Evolutionary conservation across 2,113 vertebrate species (phyloP).

Genomic region (Hepsetus odoe): DNA sequence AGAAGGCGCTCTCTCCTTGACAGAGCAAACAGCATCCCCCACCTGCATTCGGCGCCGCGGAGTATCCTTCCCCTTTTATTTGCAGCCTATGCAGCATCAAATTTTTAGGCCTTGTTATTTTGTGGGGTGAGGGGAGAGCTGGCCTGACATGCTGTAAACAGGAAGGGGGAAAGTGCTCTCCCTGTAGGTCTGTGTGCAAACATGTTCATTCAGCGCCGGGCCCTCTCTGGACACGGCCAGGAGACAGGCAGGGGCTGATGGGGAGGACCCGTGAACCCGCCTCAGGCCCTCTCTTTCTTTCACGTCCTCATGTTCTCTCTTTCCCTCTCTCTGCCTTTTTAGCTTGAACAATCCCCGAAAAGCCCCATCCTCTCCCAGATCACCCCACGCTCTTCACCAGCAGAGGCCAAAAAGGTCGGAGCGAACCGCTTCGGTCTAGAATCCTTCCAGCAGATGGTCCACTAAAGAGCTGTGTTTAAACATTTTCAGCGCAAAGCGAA

Average conservation of each 20-base stretch:
- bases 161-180: constrained; percentile 69
- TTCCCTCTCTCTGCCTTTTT: constrained; percentile 36
- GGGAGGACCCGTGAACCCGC: constrained; percentile 80
- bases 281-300: constrained; percentile 75
- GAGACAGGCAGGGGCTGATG: constrained; percentile 70
- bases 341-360: constrained; percentile 13
- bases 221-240: constrained; percentile 70
- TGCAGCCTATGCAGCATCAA: constrained; percentile 58
- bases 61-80: constrained; percentile 13
- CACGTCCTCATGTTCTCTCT: constrained; percentile 60
- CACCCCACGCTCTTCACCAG: constrained; percentile 60
- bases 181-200: constrained; percentile 68
- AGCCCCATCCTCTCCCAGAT: constrained; percentile 56
- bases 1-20: constrained; percentile 49
- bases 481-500: not conserved
- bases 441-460: too few species aligned
- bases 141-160: constrained; percentile 76
- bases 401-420: not conserved
- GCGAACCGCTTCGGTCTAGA: not conserved
- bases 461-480: too few species aligned
- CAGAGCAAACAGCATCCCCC: constrained; percentile 22
- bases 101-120: constrained; percentile 65
- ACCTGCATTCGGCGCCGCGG: constrained; percentile 38
- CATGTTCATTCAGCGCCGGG: constrained; percentile 74
- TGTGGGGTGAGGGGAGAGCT: constrained; percentile 62